Base-by-base conservation (phyloP, 2,888 invertebrate species). In the Macroteleia sp. region DNA sequence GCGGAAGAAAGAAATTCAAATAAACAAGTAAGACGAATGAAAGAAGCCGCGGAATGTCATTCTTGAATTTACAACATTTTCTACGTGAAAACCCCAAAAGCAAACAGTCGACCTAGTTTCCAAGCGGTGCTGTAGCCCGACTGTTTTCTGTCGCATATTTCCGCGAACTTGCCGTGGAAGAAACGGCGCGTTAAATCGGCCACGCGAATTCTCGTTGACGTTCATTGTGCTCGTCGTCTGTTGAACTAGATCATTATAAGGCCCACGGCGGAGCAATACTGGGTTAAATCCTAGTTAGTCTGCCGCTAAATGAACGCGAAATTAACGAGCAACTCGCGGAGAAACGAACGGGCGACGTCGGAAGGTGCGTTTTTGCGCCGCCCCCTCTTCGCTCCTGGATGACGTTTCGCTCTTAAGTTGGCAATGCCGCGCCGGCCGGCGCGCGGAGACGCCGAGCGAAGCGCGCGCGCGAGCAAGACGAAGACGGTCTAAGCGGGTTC, bases 221-320 rank as follows among this genome's bases (percentile, higher is more conserved):
- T 19, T 73, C 50, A 66, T 73, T 64, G 71, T 64, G 48, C 62
- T 62, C 71, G 48, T 46, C 62, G 39, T 30, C n/a, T 56, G 41
- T 46, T 73, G 73, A 64, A 64, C 73, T 57, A 73, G 73, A 50
- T 73, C 30, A 28, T 25, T 32, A 28, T 34, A 34, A 62, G 52
- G 48, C 56, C 39, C 62, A 36, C 32, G 57, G 36, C 48, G 20
- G 19, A 10, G 52, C 20, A 34, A 36, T 73, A 76, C 57, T 76
- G 50, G 76, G 76, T 70, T 64, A 69, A 61, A 69, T 69, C 69
- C 69, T 41, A 76, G 69, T 69, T 62, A 76, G 34, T 32, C 20
- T 34, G 39, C 36, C 46, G 54, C 48, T 28, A 66, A 73, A 67
- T 61, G 39, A 22, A 50, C 16, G 36, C 32, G 42, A 54, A 75